Conservation (phyloP, 2,113 vertebrate genomes). For the Leucosticte australis region DNA sequence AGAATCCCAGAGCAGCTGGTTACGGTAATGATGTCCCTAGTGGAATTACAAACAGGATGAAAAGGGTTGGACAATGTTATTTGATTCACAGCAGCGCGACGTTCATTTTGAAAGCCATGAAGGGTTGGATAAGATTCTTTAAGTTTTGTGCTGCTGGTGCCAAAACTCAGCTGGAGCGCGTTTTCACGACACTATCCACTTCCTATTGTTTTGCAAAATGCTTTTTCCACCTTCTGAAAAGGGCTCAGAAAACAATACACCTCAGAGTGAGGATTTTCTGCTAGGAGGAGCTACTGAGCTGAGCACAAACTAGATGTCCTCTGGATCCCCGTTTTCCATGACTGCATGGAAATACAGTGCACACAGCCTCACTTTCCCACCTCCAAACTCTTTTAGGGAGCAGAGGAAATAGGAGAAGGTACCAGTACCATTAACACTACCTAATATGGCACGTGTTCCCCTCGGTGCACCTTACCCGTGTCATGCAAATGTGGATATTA, state of each 20-base stretch:
- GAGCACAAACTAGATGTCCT: not conserved
- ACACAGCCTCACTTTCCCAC: not conserved
- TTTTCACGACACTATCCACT: slow-evolving; percentile 45
- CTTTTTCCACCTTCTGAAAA: slow-evolving; percentile 72
- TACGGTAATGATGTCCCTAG: slow-evolving; percentile 61
- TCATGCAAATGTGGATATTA: not conserved
- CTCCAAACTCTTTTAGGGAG: not conserved
- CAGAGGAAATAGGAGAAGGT: slow-evolving; percentile 42
- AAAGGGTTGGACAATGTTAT: slow-evolving; percentile 54
- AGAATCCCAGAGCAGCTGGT: slow-evolving; percentile 56
- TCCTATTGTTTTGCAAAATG: slow-evolving; percentile 55
- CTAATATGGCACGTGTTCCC: not conserved
- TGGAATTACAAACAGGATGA: slow-evolving; percentile 63
- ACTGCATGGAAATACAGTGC: not conserved
- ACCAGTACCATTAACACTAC: slow-evolving; percentile 16
- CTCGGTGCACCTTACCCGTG: not conserved
- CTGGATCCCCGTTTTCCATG: not conserved
- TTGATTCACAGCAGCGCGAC: slow-evolving; percentile 23
- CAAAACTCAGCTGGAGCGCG: slow-evolving; percentile 40
- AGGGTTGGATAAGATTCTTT: slow-evolving; percentile 36
- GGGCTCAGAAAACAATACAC: slow-evolving; percentile 53
- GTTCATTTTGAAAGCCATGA: slow-evolving; percentile 50
- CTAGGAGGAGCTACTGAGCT: slow-evolving; percentile 64
- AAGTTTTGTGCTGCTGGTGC: slow-evolving; percentile 36
- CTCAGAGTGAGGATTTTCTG: slow-evolving; percentile 57